phyloP scores from a whole-genome alignment of 2,797 vertebrate genomes.

The Acipenser ruthenus region DNA sequence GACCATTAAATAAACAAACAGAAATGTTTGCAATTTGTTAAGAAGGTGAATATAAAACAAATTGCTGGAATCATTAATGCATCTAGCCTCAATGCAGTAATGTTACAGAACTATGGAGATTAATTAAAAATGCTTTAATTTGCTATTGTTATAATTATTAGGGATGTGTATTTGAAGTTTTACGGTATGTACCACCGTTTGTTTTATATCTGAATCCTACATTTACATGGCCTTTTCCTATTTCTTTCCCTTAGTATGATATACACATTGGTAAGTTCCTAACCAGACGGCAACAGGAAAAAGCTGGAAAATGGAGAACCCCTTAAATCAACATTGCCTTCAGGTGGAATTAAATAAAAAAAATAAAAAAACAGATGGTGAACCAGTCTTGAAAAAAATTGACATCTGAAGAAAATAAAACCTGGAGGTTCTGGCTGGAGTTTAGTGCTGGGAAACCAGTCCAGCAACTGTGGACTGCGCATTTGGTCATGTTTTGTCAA shows the following conservation, averaged over 20 bases:
- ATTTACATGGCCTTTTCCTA: slow-evolving; percentile 19
- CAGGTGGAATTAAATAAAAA: slow-evolving; percentile 11
- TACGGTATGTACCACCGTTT: background rate
- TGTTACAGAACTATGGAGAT: slow-evolving; percentile 8
- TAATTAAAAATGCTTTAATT: slow-evolving; percentile 6
- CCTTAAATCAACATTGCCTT: background rate
- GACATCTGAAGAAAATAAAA: slow-evolving; percentile 20
- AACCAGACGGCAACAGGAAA: slow-evolving; percentile 47
- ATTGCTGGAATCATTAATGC: background rate
- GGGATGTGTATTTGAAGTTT: background rate
- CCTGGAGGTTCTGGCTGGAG: slow-evolving; percentile 16
- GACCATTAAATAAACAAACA: too few species aligned
- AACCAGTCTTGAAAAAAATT: slow-evolving; percentile 23
- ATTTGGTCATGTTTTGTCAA: slow-evolving; percentile 8
- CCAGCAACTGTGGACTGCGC: slow-evolving; percentile 6
- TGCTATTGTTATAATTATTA: slow-evolving; percentile 4
- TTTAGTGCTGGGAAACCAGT: slow-evolving; percentile 18
- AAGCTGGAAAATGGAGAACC: slow-evolving; percentile 27
- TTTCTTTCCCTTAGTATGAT: slow-evolving; percentile 77
- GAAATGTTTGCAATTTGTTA: too few species aligned
- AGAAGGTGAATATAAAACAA: background rate
- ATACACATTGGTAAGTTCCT: slow-evolving; percentile 93
- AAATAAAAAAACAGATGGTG: slow-evolving; percentile 24
- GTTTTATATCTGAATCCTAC: slow-evolving; percentile 13
- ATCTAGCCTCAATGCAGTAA: background rate